A percentile compares a stretch with the other conserved stretches of the same genome.
Conservation (phyloP, 2,888 invertebrate species). For the Cerceris rybyensis region DNA sequence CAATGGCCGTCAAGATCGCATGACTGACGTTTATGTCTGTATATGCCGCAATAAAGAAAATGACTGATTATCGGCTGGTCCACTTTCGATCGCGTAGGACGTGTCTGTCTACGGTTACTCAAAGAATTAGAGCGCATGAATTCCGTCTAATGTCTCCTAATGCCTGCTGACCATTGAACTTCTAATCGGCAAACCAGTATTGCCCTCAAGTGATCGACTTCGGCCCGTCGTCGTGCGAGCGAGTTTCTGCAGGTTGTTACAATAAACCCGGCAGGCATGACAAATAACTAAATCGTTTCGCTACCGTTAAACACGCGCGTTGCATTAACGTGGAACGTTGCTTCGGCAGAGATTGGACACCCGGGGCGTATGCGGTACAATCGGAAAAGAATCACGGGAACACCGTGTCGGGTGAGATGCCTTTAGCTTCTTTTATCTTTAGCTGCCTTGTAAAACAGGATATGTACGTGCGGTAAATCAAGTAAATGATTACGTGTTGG, state of each 20-base stretch:
- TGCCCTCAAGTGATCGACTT: conserved; percentile 25
- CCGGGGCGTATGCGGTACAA: conserved; percentile 8
- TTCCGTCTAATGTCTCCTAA: conserved; percentile 42
- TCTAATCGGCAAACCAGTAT: conserved; percentile 52
- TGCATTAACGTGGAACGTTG: conserved; percentile 36
- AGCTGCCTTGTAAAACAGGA: conserved; percentile 22
- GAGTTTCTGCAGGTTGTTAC: conserved; percentile 47
- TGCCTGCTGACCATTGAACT: conserved; percentile 63
- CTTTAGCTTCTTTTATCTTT: conserved; percentile 16
- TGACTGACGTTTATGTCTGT: conserved; percentile 49
- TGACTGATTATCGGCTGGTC: conserved; percentile 36
- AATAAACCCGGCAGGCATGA: conserved; percentile 54
- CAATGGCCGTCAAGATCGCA: conserved; percentile 38
- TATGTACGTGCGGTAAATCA: conserved; percentile 29
- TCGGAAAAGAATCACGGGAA: conserved; percentile 24
- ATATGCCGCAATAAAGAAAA: conserved; percentile 43
- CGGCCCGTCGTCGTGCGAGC: background rate
- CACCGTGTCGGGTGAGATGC: conserved; percentile 16
- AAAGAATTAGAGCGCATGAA: conserved; percentile 51
- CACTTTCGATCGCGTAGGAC: conserved; percentile 49
- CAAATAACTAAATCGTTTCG: conserved; percentile 56
- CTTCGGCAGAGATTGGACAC: conserved; percentile 32
- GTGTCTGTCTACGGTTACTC: background rate
- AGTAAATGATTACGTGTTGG: conserved; percentile 13
- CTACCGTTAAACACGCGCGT: conserved; percentile 51